phyloP scores from a whole-genome alignment of 2,888 invertebrate species.

The Eupsilia transversa region DNA sequence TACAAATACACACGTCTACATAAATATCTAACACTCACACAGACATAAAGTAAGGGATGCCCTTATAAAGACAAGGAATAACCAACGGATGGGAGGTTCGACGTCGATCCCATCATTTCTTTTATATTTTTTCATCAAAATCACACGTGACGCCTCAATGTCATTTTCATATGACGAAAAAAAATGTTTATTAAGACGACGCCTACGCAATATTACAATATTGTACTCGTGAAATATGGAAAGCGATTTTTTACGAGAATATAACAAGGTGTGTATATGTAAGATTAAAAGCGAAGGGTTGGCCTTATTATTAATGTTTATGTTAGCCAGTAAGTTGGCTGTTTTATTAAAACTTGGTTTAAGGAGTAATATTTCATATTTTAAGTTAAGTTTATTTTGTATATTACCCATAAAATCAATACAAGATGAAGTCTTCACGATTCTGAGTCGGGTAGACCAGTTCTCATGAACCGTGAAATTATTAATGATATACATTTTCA shows the following conservation, averaged over 20 bases:
- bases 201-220: conserved; percentile 88
- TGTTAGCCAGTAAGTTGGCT: conserved; percentile 39
- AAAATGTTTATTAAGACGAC: conserved; percentile 90
- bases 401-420: neutral
- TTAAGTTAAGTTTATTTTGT: neutral
- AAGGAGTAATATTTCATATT: neutral
- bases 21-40: conserved; percentile 30
- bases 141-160: conserved; percentile 90
- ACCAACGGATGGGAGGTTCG: conserved; percentile 70
- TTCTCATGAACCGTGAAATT: neutral
- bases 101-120: conserved; percentile 87
- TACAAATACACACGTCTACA: conserved; percentile 6
- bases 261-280: conserved; percentile 87
- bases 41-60: conserved; percentile 54
- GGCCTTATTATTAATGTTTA: conserved; percentile 74
- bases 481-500: too few relatives aligned
- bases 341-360: conserved; percentile 54
- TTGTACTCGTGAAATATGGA: conserved; percentile 90
- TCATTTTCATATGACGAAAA: conserved; percentile 90
- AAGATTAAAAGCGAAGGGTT: conserved; percentile 87
- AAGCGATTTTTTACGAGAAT: conserved; percentile 90
- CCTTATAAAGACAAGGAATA: conserved; percentile 68
- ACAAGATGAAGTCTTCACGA: neutral
- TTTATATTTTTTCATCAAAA: conserved; percentile 91
- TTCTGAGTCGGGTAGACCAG: neutral